phyloP scores from a whole-genome alignment of 2,113 vertebrate genomes.

The Clupea harengus region DNA sequence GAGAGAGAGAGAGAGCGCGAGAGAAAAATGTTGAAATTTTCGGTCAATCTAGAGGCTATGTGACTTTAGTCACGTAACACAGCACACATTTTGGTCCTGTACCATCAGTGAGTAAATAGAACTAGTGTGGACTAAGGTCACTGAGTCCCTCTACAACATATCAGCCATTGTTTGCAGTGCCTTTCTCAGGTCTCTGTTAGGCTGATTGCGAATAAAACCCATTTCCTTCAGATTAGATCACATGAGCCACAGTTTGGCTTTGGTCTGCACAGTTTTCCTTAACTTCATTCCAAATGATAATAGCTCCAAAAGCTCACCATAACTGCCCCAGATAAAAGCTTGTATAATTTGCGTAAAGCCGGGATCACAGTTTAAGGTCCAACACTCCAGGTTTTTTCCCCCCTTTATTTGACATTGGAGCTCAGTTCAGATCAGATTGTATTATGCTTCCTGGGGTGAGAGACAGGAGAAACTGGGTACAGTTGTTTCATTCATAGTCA shows the following conservation, averaged over 20 bases:
- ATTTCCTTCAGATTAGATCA: constrained; percentile 52
- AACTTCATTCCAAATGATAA: constrained; percentile 34
- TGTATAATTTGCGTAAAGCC: constrained; percentile 24
- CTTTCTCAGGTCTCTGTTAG: constrained; percentile 44
- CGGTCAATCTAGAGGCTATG: constrained; percentile 26
- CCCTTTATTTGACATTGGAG: background rate
- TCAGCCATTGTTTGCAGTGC: constrained; percentile 61
- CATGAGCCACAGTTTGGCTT: constrained; percentile 35
- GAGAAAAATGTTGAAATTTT: background rate
- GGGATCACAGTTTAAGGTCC: constrained; percentile 24
- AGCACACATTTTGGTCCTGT: constrained; percentile 36
- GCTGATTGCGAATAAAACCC: constrained; percentile 53
- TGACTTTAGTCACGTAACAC: constrained; percentile 63
- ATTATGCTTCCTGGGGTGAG: constrained; percentile 24
- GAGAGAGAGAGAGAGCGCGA: constrained; percentile 16
- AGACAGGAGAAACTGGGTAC: constrained; percentile 31
- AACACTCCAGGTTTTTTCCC: background rate
- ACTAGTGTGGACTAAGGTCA: constrained; percentile 52
- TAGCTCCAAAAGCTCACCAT: constrained; percentile 32
- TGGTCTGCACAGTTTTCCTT: constrained; percentile 23
- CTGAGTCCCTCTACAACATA: constrained; percentile 52
- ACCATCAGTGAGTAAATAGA: constrained; percentile 59
- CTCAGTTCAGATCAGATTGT: constrained; percentile 25
- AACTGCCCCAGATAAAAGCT: constrained; percentile 39
- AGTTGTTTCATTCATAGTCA: constrained; percentile 44